Evolutionary conservation across 2,113 vertebrate species (phyloP).

Genomic region (Sus scrofa): DNA sequence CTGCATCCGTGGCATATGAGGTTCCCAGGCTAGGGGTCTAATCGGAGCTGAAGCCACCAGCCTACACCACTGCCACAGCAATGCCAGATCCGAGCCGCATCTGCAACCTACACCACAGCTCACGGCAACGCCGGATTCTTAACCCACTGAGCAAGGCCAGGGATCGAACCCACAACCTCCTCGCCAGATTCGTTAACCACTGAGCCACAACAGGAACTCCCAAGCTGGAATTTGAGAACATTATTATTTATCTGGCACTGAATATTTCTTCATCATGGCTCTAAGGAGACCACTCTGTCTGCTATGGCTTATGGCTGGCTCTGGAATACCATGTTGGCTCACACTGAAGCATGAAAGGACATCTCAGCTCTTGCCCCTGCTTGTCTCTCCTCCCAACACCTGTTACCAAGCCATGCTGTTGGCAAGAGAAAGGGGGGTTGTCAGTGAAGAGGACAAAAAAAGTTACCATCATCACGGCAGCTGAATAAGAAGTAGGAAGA

Average conservation of each 20-base stretch:
- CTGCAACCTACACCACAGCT: too few relatives aligned
- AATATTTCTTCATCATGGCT: slow-evolving; percentile 14
- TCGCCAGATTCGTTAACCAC: too few relatives aligned
- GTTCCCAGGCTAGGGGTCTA: too few relatives aligned
- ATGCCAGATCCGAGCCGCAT: too few relatives aligned
- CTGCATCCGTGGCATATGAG: too few relatives aligned
- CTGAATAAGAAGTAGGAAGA: slow-evolving; percentile 41
- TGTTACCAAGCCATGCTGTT: not conserved
- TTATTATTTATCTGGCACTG: slow-evolving; percentile 37
- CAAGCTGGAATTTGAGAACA: not conserved
- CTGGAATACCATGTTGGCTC: slow-evolving; percentile 13
- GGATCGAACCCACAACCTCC: too few relatives aligned
- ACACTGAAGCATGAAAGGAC: not conserved
- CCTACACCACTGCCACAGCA: too few relatives aligned
- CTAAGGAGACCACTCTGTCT: not conserved
- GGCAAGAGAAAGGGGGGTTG: slow-evolving; percentile 44
- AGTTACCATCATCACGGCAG: not conserved
- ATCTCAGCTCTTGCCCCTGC: not conserved
- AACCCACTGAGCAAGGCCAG: too few relatives aligned
- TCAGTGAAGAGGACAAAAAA: slow-evolving; percentile 30
- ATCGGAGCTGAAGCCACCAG: too few relatives aligned
- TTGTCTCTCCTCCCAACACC: slow-evolving; percentile 9
- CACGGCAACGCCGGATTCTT: too few relatives aligned
- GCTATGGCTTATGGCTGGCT: slow-evolving; percentile 8
- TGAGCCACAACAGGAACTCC: too few relatives aligned